phyloP scores from a whole-genome alignment of 2,888 invertebrate genomes.

The Malthinus flaveolus region DNA sequence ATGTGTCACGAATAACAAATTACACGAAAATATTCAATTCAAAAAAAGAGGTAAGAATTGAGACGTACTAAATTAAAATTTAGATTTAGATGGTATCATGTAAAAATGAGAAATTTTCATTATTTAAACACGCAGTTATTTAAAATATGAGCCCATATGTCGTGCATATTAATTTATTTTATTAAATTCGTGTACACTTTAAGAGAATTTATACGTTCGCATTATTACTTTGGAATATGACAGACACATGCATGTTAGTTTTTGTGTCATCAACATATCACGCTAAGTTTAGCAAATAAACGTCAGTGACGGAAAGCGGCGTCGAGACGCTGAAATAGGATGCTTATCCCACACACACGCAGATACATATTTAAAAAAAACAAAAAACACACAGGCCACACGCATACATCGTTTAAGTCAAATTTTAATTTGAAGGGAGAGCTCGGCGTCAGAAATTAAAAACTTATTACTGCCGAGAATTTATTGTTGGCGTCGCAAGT shows the following conservation, averaged over 20 bases:
- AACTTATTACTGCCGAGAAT: too few species aligned
- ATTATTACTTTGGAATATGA: conserved; percentile 23
- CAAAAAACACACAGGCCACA: conserved; percentile 39
- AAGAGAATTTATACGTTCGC: conserved; percentile 25
- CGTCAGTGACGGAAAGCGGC: conserved; percentile 33
- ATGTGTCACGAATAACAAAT: too few species aligned
- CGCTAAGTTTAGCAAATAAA: conserved; percentile 38
- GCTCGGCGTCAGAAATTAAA: too few species aligned
- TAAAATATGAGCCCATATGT: conserved; percentile 22
- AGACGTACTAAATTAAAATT: too few species aligned
- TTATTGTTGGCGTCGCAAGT: too few species aligned
- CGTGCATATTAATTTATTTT: conserved; percentile 33
- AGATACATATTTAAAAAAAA: too few species aligned
- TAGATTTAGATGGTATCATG: too few species aligned
- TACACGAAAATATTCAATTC: too few species aligned
- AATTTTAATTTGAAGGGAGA: background rate
- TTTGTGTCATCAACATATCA: conserved; percentile 30
- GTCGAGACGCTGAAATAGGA: conserved; percentile 31
- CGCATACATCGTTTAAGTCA: conserved; percentile 41
- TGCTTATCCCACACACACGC: conserved; percentile 15
- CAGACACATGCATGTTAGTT: conserved; percentile 35
- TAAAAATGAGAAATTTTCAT: too few species aligned
- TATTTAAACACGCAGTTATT: conserved; percentile 13
- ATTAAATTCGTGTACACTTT: conserved; percentile 25
- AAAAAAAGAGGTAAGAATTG: too few species aligned